phyloP scores from a whole-genome alignment of 2,888 invertebrate species.

The Chloromyia formosa region DNA sequence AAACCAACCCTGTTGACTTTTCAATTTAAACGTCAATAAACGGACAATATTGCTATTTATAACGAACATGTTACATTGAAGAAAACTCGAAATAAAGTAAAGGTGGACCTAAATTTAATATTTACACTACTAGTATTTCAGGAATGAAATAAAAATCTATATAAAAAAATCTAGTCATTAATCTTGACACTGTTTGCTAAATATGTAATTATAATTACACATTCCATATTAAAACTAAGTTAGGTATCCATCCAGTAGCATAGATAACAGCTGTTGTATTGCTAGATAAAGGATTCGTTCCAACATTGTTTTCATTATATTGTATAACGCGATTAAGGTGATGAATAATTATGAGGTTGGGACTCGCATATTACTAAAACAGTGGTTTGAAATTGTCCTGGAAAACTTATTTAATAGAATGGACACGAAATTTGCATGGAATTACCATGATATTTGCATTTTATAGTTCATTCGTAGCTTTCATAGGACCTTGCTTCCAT shows the following conservation, averaged over 20 bases:
- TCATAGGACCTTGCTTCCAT: not conserved
- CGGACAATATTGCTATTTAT: no score
- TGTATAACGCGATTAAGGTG: slow-evolving; percentile 23
- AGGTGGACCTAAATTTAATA: no score
- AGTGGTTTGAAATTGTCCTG: not conserved
- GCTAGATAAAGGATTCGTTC: not conserved
- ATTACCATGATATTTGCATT: slow-evolving; percentile 32
- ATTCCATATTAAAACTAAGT: not conserved
- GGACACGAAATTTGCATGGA: slow-evolving; percentile 15
- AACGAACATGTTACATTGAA: no score
- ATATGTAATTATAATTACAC: not conserved
- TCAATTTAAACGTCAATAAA: no score
- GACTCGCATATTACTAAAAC: not conserved
- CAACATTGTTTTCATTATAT: slow-evolving; percentile 3
- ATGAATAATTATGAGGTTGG: not conserved
- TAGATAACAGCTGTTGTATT: not conserved
- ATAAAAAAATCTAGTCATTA: slow-evolving; percentile 18
- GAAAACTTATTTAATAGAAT: slow-evolving; percentile 15
- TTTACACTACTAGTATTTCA: no score
- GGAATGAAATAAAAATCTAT: not conserved
- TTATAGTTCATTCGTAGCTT: not conserved
- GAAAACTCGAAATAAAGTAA: no score
- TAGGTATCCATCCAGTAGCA: not conserved
- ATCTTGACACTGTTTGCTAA: no score
- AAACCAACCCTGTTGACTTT: no score